These are phyloP conservation scores for Capromys pilorides DNA, from an alignment of 2,797 vertebrate species.

Conservation along the genomic window DNA sequence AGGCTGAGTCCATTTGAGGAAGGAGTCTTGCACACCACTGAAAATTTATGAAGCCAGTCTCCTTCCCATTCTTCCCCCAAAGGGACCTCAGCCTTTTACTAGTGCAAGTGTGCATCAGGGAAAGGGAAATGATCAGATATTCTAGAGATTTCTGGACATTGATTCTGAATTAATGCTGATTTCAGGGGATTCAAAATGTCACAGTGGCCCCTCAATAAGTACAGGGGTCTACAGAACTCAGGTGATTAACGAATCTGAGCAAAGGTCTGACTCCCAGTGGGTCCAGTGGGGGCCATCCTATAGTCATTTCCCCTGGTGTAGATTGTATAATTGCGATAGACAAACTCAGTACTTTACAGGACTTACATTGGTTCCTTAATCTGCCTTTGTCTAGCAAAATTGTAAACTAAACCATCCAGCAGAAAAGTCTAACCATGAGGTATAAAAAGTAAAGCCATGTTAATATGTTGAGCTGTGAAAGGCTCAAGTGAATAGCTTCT, in stretches of 20 bases:
- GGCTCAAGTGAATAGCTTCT: too few species aligned
- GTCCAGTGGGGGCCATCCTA: too few species aligned
- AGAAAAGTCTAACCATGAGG: too few species aligned
- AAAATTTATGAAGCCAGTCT: neutral
- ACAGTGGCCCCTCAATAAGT: neutral
- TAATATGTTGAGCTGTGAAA: too few species aligned
- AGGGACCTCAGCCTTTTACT: neutral
- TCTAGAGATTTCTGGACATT: neutral
- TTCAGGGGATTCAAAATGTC: neutral
- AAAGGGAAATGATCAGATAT: neutral
- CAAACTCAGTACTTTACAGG: neutral
- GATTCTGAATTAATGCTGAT: neutral
- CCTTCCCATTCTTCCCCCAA: neutral
- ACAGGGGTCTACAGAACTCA: neutral
- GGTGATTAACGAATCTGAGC: neutral
- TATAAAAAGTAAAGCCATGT: too few species aligned
- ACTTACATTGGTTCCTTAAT: too few species aligned
- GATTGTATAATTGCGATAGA: neutral
- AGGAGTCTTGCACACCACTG: neutral
- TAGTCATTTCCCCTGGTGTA: neutral
- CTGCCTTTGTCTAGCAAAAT: neutral
- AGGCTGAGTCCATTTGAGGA: neutral
- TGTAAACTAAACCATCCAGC: too few species aligned
- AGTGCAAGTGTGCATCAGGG: too few species aligned
- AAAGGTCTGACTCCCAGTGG: neutral